Conservation (phyloP, 2,797 vertebrate species). For the Acestrorhynchus altus region DNA sequence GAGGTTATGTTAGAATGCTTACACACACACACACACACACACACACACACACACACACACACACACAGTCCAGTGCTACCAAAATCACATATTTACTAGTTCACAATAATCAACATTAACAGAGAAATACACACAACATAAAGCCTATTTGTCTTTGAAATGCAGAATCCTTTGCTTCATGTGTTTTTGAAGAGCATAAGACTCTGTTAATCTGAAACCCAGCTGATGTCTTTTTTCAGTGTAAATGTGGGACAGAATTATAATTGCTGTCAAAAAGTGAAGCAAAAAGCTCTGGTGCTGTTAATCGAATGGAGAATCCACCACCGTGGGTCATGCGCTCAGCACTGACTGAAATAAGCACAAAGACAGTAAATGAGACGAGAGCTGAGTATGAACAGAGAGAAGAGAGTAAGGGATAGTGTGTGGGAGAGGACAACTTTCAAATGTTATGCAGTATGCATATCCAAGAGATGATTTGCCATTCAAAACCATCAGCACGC, state of each 20-base stretch:
- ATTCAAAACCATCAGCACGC: conserved; percentile 55
- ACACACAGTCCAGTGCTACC: no score
- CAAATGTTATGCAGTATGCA: conserved; percentile 25
- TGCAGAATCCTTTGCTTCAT: no score
- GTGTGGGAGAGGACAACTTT: conserved; percentile 15
- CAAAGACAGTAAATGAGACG: not conserved
- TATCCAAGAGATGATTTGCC: conserved; percentile 51
- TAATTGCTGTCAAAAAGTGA: not conserved
- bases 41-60: no score
- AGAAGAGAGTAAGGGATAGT: not conserved
- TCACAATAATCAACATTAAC: no score
- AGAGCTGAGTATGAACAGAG: not conserved
- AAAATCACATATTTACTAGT: no score
- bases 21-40: no score
- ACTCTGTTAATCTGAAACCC: not conserved
- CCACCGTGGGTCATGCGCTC: not conserved
- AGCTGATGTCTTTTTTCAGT: conserved; percentile 1
- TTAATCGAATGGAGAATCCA: not conserved
- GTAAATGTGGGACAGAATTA: not conserved
- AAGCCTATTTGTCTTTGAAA: no score
- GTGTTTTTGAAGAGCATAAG: no score
- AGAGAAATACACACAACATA: no score
- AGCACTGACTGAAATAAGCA: not conserved
- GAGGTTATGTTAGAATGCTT: no score
- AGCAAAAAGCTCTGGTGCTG: not conserved